Evolutionary conservation across 2,888 invertebrate genomes (phyloP), one percentile per base, ranked within the genome.

Genomic region (Plagodis pulveraria): DNA sequence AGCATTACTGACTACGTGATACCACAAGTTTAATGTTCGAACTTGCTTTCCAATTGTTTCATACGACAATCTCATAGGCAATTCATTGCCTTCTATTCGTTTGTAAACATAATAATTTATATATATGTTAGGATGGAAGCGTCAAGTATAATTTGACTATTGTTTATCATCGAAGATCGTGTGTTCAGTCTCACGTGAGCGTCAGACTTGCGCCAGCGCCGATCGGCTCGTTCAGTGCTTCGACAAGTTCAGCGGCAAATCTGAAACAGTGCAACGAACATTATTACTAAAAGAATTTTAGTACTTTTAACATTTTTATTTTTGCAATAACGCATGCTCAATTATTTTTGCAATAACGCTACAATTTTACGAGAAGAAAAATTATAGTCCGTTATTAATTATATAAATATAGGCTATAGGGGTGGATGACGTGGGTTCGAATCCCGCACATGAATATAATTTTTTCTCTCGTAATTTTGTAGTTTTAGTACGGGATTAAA

Each of bases 231-330:
- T 74, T 88, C 87, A 94, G 94, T 97, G 97, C 94, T 97, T 97
- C 83, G 97, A 97, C 93, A 97, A 94, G 93, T 97, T 97, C 87
- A 97, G 94, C 87, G 97, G 97, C 94, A 96, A 95, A 96, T 97
- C 97, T 97, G 94, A 60, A 95, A 95, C 36, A 11, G 35, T n/a
- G 33, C 53, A 56, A 32, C 40, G 10, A 10, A 40, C 40, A 10
- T 10, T 10, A 40, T 40, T 36, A 36, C 36, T 22, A 2, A 22
- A 22, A 22, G 2, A 22, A 4, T 22, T 22, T 22, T 22, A 2
- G 22, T 22, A 22, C 22, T 22, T n/a, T n/a, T n/a, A n/a, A n/a
- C n/a, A n/a, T n/a, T n/a, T n/a, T n/a, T n/a, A n/a, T n/a, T n/a
- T n/a, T n/a, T n/a, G n/a, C n/a, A n/a, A n/a, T n/a, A n/a, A n/a